A percentile compares a stretch with the other conserved stretches of the same genome.
These are phyloP conservation scores for Acrocephalus kingi DNA, from an alignment of 2,113 vertebrate genomes.

Conservation along the genomic window DNA sequence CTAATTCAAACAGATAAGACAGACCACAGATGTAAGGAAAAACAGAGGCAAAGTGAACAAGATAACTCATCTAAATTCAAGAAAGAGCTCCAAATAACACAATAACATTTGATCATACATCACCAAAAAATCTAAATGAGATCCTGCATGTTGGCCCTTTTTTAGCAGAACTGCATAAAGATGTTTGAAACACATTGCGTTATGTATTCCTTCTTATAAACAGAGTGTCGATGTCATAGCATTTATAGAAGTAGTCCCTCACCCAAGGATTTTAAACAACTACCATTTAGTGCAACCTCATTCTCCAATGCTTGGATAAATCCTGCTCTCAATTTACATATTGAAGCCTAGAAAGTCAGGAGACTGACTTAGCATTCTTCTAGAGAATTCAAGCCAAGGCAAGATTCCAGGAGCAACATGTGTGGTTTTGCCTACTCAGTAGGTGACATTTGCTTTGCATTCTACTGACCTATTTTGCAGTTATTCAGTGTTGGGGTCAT, in stretches of 20 bases:
- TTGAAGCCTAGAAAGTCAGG: neutral
- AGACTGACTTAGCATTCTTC: neutral
- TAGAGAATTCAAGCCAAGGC: neutral
- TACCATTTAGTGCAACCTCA: neutral
- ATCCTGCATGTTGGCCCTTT: neutral
- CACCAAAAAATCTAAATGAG: neutral
- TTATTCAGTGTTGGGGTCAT: neutral
- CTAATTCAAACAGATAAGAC: neutral
- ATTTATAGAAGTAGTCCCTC: neutral
- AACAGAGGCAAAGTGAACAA: neutral
- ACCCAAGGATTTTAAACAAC: neutral
- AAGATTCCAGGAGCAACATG: neutral
- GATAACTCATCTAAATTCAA: neutral
- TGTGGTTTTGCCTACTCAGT: neutral
- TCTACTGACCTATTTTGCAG: neutral
- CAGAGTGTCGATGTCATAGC: neutral
- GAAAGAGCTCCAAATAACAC: neutral
- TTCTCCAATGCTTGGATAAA: neutral
- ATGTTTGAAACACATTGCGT: neutral
- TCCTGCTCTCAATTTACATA: neutral
- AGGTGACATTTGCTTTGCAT: neutral
- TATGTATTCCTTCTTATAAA: neutral
- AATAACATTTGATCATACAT: neutral
- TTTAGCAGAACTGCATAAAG: neutral
- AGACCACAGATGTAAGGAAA: neutral